phyloP scores from a whole-genome alignment of 2,888 invertebrate genomes.

The Hyposoter didymator region DNA sequence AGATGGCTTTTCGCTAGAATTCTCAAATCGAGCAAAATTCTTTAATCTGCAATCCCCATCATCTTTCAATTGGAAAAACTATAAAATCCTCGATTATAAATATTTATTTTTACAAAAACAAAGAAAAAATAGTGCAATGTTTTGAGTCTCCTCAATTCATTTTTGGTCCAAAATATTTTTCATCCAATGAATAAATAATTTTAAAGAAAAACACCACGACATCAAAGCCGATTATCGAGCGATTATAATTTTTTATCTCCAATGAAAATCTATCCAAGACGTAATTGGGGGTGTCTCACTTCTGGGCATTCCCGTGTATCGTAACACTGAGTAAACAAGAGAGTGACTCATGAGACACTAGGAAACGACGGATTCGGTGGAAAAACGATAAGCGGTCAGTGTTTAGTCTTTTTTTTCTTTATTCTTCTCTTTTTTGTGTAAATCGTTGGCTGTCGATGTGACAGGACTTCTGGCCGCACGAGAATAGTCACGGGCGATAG shows the following conservation, averaged over 20 bases:
- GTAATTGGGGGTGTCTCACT: not conserved
- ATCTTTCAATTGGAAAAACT: not conserved
- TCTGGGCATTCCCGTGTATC: not conserved
- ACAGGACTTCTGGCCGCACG: conserved; percentile 19
- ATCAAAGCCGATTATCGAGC: not conserved
- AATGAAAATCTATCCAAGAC: not conserved
- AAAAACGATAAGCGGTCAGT: not conserved
- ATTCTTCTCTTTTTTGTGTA: not conserved
- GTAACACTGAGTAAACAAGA: not conserved
- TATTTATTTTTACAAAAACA: not conserved
- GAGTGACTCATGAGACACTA: conserved; percentile 24
- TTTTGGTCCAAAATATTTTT: not conserved
- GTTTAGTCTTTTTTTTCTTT: conserved; percentile 15
- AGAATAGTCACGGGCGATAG: conserved; percentile 67
- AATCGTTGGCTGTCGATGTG: not conserved
- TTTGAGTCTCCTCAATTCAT: not conserved
- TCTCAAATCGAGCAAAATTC: conserved; percentile 16
- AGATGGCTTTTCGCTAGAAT: conserved; percentile 8
- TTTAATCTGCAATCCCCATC: not conserved
- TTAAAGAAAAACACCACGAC: not conserved
- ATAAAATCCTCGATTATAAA: not conserved
- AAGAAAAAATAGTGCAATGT: no score
- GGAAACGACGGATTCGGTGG: conserved; percentile 14
- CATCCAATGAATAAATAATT: not conserved
- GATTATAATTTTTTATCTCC: not conserved